phyloP scores from a whole-genome alignment of 35 echinoderm and acorn worm genomes.

The Diadema setosum region DNA sequence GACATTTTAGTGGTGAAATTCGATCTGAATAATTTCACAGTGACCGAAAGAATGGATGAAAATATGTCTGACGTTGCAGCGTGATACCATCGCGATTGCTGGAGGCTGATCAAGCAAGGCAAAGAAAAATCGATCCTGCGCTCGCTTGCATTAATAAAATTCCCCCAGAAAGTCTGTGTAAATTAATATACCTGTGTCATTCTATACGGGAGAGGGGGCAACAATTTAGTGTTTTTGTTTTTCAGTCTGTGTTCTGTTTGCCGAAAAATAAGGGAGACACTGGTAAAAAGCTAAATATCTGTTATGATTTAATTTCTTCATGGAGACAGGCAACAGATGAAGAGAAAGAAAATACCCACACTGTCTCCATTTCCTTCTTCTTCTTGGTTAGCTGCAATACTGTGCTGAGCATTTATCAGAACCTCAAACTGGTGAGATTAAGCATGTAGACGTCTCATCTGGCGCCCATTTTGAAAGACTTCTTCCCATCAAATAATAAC shows the following conservation, averaged over 20 bases:
- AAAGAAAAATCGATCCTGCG: neutral
- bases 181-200: neutral
- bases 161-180: neutral
- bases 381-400: no score
- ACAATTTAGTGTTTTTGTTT: neutral
- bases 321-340: neutral
- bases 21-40: neutral
- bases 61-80: neutral
- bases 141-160: neutral
- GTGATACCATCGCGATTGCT: neutral
- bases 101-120: neutral
- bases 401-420: no score
- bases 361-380: no score
- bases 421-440: no score
- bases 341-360: no score
- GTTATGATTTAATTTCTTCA: neutral
- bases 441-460: no score
- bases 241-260: neutral
- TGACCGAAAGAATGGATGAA: conserved; percentile 7
- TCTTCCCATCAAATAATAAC: no score
- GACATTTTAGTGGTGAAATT: neutral
- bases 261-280: neutral
- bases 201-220: neutral
- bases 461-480: no score
- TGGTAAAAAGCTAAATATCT: neutral